These are phyloP conservation scores for Akabosia matsudoensis DNA, from an alignment of 1,140 invertebrate species.

Conservation along the genomic window DNA sequence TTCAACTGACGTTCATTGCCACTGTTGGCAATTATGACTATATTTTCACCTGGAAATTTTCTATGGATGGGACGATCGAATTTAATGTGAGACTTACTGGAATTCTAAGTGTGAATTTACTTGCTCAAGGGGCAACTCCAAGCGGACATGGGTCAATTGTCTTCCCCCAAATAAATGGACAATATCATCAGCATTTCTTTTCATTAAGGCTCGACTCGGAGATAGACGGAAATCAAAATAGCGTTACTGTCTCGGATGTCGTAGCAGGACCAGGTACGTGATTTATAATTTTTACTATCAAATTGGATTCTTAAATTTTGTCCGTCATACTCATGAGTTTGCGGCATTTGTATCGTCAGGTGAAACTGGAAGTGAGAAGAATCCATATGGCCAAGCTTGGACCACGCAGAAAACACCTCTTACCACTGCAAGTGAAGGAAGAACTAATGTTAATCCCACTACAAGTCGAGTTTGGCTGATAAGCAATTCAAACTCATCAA, in stretches of 20 bases:
- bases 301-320: no score
- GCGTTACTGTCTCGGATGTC: slow-evolving; percentile 36
- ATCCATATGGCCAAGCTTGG: slow-evolving; percentile 44
- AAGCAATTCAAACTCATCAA: slow-evolving; percentile 28
- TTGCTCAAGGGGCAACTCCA: slow-evolving; percentile 17
- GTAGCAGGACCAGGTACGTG: slow-evolving; percentile 12
- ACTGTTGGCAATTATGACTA: slow-evolving; percentile 38
- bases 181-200: slow-evolving; percentile 46
- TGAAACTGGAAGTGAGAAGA: slow-evolving; percentile 25
- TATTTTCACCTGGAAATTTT: slow-evolving; percentile 32
- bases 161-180: slow-evolving; percentile 28
- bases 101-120: slow-evolving; percentile 39
- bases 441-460: neutral
- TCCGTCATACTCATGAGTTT: no score
- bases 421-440: neutral
- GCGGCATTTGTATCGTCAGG: no score
- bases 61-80: slow-evolving; percentile 39
- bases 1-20: slow-evolving; percentile 27
- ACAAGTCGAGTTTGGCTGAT: slow-evolving; percentile 39
- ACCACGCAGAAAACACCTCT: slow-evolving; percentile 15
- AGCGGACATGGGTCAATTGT: slow-evolving; percentile 37
- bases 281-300: neutral
- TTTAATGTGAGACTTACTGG: slow-evolving; percentile 43
- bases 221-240: slow-evolving; percentile 41
- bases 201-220: slow-evolving; percentile 36